Conservation (phyloP, 1,140 invertebrate species). For the Camponotus pennsylvanicus region DNA sequence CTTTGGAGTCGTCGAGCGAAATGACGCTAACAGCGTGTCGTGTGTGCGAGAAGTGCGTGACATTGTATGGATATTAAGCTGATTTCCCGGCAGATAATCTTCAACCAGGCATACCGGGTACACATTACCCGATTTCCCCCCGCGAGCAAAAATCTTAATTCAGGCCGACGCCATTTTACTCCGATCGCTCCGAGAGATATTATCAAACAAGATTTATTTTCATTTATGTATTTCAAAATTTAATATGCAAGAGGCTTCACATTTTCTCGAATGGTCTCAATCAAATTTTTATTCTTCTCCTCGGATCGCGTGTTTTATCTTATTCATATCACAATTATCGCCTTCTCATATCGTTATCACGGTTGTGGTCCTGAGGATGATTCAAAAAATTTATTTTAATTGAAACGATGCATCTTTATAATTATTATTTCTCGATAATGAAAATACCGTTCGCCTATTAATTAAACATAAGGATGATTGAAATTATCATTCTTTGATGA, state of each 20-base stretch:
- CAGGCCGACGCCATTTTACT: slow-evolving; percentile 61
- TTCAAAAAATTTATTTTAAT: slow-evolving; percentile 39
- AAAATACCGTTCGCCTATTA: not conserved
- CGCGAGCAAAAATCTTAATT: slow-evolving; percentile 72
- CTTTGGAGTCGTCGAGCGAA: slow-evolving; percentile 48
- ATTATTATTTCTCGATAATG: no score
- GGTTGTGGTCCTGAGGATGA: not conserved
- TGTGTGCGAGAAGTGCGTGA: slow-evolving; percentile 79
- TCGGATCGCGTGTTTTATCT: no score
- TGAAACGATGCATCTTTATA: not conserved
- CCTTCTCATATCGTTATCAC: not conserved
- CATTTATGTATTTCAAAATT: no score
- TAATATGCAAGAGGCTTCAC: not conserved
- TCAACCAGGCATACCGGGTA: slow-evolving; percentile 21
- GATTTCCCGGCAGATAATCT: slow-evolving; percentile 80
- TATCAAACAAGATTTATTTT: not conserved
- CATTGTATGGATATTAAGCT: slow-evolving; percentile 85
- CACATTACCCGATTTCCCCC: slow-evolving; percentile 37
- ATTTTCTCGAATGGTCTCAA: not conserved
- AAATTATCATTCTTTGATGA: slow-evolving; percentile 44
- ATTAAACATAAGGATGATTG: slow-evolving; percentile 33
- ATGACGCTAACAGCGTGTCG: slow-evolving; percentile 68
- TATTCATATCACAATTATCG: slow-evolving; percentile 1
- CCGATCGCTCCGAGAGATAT: slow-evolving; percentile 13
- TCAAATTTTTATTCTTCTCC: no score